These are phyloP conservation scores for Strix uralensis DNA, from an alignment of 2,113 vertebrate species.

Conservation along the genomic window DNA sequence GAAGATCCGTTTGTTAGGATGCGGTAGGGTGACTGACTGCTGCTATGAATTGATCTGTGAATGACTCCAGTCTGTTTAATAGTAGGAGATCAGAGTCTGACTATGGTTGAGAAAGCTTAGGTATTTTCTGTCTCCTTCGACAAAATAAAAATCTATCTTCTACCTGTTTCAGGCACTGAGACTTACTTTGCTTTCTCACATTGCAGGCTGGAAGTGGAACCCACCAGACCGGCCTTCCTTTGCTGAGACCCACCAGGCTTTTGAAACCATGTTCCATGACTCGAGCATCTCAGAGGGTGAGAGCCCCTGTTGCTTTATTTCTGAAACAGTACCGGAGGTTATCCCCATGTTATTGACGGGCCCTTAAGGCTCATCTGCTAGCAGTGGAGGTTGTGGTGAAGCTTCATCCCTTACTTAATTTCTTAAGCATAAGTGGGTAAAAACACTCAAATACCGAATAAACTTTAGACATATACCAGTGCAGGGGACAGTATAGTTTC, in stretches of 20 bases:
- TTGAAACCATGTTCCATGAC: slow-evolving; percentile 99
- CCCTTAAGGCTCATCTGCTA: neutral
- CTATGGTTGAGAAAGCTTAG: neutral
- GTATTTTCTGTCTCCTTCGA: neutral
- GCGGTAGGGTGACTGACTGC: neutral
- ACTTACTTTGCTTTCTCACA: neutral
- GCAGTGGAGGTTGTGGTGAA: neutral
- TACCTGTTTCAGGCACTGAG: neutral
- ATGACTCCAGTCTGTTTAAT: neutral
- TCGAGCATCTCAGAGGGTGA: slow-evolving; percentile 98
- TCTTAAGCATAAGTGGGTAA: neutral
- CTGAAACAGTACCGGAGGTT: neutral
- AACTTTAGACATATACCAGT: neutral
- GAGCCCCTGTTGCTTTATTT: neutral
- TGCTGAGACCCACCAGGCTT: slow-evolving; percentile 96
- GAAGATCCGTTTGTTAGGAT: neutral
- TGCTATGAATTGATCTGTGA: neutral
- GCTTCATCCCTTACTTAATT: neutral
- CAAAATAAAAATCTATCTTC: neutral
- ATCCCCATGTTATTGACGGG: neutral
- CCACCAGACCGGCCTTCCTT: slow-evolving; percentile 93
- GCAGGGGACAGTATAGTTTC: neutral
- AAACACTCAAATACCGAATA: neutral
- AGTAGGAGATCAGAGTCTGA: neutral
- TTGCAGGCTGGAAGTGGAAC: slow-evolving; percentile 95